Conservation (phyloP, 1,140 invertebrate species). For the Nasonia vitripennis region DNA sequence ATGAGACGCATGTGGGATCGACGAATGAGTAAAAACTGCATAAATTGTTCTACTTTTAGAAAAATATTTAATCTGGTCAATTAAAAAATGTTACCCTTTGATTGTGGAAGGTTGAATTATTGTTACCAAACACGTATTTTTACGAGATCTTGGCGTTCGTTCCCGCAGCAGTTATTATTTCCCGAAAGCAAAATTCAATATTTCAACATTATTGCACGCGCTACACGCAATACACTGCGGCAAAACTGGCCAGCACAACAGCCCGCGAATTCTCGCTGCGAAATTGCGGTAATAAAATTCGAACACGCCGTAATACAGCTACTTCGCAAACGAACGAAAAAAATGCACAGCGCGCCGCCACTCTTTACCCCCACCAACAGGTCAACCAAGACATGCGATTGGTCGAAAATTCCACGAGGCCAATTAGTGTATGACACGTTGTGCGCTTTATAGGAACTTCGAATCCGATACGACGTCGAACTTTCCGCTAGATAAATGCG, state of each 20-base stretch:
- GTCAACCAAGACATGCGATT: background rate
- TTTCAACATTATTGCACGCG: background rate
- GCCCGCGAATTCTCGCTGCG: background rate
- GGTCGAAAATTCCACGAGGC: background rate
- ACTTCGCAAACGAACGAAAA: background rate
- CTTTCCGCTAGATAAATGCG: conserved; percentile 12
- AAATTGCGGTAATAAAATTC: background rate
- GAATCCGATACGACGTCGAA: background rate
- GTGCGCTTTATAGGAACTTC: background rate
- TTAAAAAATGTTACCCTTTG: background rate
- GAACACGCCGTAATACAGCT: background rate
- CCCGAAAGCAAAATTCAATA: background rate
- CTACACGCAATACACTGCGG: background rate
- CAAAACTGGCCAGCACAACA: background rate
- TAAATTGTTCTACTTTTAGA: background rate
- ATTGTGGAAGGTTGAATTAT: background rate
- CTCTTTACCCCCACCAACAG: background rate
- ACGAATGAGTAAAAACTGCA: background rate
- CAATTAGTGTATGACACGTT: too few relatives aligned
- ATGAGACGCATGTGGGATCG: background rate
- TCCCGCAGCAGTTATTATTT: background rate
- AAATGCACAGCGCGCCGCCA: background rate
- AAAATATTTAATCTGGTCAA: background rate
- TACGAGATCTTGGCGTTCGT: background rate
- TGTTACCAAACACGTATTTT: background rate